phyloP scores from a whole-genome alignment of 1,140 invertebrate genomes.

The Leptonema lineaticorne region DNA sequence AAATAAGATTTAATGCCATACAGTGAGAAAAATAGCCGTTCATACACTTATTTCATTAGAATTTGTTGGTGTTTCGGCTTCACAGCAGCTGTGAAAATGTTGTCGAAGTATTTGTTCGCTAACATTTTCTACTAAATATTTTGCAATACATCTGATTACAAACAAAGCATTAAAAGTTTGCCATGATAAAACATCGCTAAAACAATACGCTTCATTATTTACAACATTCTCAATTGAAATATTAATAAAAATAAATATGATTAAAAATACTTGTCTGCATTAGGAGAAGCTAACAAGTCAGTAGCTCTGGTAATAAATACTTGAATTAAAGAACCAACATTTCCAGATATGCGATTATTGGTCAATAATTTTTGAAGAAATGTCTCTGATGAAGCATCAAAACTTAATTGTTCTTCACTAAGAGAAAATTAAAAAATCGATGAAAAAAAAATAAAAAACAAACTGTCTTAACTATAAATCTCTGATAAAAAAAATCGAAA shows the following conservation, averaged over 20 bases:
- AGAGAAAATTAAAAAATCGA: conserved; percentile 31
- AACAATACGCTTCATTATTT: conserved; percentile 26
- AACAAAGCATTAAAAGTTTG: conserved; percentile 94
- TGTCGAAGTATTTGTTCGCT: conserved; percentile 73
- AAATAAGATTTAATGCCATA: not conserved
- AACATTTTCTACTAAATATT: conserved; percentile 83
- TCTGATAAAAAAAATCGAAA: not conserved
- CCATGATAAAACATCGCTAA: conserved; percentile 89
- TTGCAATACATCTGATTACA: conserved; percentile 83
- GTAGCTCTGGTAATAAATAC: conserved; percentile 78
- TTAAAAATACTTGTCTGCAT: conserved; percentile 78
- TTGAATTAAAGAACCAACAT: conserved; percentile 82
- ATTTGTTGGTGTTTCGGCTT: conserved; percentile 22
- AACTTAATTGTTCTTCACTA: conserved; percentile 71
- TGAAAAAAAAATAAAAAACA: conserved; percentile 18
- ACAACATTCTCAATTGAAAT: conserved; percentile 17
- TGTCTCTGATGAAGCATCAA: conserved; percentile 76
- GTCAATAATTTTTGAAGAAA: conserved; percentile 70
- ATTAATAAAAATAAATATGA: conserved; percentile 19
- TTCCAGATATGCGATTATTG: conserved; percentile 84
- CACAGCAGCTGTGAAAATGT: conserved; percentile 56
- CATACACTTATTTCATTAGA: conserved; percentile 4
- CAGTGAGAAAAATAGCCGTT: not conserved
- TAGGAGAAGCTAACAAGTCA: conserved; percentile 78
- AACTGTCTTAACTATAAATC: no score